Evolutionary conservation across 2,113 vertebrate species (phyloP).

Genomic region (Ciconia boyciana): DNA sequence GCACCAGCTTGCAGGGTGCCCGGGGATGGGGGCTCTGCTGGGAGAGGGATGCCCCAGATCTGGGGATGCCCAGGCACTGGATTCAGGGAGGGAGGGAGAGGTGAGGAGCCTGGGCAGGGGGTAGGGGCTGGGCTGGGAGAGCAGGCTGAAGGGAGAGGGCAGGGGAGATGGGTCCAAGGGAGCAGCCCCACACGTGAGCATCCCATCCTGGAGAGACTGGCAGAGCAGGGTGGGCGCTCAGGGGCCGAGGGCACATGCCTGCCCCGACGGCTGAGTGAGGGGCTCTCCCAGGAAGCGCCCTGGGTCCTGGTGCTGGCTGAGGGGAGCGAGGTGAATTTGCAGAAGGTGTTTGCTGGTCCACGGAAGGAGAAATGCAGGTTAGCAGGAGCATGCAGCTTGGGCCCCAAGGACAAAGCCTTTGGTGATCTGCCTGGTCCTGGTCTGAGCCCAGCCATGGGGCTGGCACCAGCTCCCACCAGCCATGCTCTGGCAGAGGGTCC

Average conservation of each 20-base stretch:
- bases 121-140: background rate
- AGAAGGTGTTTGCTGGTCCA: background rate
- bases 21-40: background rate
- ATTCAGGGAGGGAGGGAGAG: background rate
- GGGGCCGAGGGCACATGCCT: accelerated
- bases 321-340: background rate
- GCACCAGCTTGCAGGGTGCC: background rate
- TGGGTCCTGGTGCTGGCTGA: background rate
- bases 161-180: background rate
- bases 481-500: background rate
- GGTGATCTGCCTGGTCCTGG: background rate
- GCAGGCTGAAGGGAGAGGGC: background rate
- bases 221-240: background rate
- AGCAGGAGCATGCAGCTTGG: background rate
- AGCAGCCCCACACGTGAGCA: background rate
- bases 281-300: background rate
- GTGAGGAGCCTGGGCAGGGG: background rate
- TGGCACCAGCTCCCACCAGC: background rate
- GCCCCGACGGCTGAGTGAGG: background rate
- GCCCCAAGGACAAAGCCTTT: background rate
- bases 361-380: background rate
- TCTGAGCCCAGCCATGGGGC: background rate
- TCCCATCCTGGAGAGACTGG: background rate
- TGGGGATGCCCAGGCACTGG: background rate
- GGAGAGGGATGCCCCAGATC: background rate